Percentiles rank a stretch among this genome's conserved stretches.
Conservation (phyloP, 2,113 vertebrate genomes). For the Psittacus erithacus region DNA sequence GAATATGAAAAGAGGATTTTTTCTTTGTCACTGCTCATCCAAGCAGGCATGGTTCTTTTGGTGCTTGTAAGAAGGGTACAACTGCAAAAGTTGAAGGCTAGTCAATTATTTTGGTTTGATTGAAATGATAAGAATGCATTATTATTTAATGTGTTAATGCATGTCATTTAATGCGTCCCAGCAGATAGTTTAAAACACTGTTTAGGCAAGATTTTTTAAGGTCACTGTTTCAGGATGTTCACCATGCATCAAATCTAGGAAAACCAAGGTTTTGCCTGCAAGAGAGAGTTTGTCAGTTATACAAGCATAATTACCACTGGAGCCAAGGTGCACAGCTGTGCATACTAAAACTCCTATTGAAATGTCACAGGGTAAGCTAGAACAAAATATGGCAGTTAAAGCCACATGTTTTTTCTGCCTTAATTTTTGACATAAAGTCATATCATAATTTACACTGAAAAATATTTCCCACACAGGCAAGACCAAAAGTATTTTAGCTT, state of each 20-base stretch:
- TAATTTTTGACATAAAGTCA: background rate
- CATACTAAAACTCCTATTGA: background rate
- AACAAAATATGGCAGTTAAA: background rate
- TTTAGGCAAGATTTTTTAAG: background rate
- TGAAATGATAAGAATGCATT: background rate
- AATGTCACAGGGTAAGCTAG: background rate
- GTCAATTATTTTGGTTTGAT: background rate
- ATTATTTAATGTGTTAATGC: background rate
- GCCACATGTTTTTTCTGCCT: background rate
- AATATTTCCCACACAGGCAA: background rate
- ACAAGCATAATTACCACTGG: background rate
- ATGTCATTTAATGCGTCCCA: background rate
- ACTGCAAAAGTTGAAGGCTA: background rate
- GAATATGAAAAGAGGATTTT: background rate
- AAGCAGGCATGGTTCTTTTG: background rate
- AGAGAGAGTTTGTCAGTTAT: background rate
- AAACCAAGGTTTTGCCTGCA: background rate
- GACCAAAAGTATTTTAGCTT: background rate
- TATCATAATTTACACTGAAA: background rate
- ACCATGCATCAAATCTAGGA: background rate
- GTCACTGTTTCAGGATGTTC: background rate
- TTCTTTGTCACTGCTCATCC: background rate
- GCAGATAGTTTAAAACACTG: background rate
- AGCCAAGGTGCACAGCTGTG: constrained; percentile 25
- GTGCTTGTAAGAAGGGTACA: background rate